Conservation (phyloP, 2,113 vertebrate species). For the Genyomyrus donnyi region DNA sequence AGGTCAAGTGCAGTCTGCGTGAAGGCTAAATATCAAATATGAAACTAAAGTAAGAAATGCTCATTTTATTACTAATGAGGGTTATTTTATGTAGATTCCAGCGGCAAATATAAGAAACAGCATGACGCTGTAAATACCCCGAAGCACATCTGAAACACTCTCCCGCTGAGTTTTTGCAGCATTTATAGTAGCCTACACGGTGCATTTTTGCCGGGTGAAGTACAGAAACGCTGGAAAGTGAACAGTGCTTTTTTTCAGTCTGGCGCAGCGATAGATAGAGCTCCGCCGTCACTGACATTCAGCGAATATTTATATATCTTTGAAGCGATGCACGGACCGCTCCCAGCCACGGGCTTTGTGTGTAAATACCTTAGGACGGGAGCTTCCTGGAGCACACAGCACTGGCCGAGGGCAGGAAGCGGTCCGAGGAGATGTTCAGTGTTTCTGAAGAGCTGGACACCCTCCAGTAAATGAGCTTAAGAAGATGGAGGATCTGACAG, state of each 20-base stretch:
- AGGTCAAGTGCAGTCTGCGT: not conserved
- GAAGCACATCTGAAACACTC: not conserved
- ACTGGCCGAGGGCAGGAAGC: conserved; percentile 10
- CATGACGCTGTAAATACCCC: not conserved
- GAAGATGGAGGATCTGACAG: conserved; percentile 12
- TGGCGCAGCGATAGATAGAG: not conserved
- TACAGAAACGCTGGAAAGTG: not conserved
- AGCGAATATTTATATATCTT: not conserved
- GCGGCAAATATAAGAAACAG: not conserved
- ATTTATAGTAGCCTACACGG: not conserved
- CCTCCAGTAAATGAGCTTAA: conserved; percentile 13
- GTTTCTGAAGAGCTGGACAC: conserved; percentile 12
- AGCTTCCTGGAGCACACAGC: not conserved
- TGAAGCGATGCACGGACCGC: not conserved
- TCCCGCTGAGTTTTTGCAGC: not conserved
- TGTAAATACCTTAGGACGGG: conserved; percentile 10
- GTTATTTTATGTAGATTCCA: not conserved
- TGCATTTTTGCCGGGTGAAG: not conserved
- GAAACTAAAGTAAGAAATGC: not conserved
- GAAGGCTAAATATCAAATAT: not conserved
- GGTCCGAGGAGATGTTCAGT: conserved; percentile 7
- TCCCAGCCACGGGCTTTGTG: not conserved
- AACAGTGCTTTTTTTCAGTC: not conserved
- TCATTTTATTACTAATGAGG: not conserved
- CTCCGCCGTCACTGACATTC: not conserved